Evolutionary conservation across 2,888 invertebrate genomes (phyloP).

Genomic region (Lymantria monacha): DNA sequence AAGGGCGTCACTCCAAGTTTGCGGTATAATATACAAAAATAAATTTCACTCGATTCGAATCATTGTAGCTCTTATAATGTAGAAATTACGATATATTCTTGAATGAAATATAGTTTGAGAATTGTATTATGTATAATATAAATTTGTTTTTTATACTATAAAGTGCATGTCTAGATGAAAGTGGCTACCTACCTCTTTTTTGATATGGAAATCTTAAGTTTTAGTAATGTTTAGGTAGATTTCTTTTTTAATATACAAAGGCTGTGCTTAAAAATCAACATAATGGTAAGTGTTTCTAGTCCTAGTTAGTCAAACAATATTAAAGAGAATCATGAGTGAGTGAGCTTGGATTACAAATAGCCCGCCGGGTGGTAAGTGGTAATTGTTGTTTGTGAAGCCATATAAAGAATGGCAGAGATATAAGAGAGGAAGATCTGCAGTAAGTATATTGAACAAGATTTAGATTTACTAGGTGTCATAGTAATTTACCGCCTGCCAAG

Average conservation of each 20-base stretch:
- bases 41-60: neutral
- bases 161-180: constrained; percentile 28
- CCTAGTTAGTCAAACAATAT: no score
- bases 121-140: constrained; percentile 4
- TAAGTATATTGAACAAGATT: no score
- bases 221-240: neutral
- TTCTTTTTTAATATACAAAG: neutral
- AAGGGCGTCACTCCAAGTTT: constrained; percentile 60
- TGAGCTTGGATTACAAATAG: no score
- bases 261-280: neutral
- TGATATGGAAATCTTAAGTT: constrained; percentile 19
- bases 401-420: no score
- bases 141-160: constrained; percentile 16
- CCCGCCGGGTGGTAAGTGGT: no score
- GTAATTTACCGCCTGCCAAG: no score
- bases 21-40: constrained; percentile 27
- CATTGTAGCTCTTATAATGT: constrained; percentile 2
- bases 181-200: constrained; percentile 13
- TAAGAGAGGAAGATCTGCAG: no score
- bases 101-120: neutral
- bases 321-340: no score
- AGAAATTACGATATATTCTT: constrained; percentile 8
- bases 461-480: no score
- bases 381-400: no score
- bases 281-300: no score